Base-by-base conservation (phyloP, 2,797 vertebrate genomes). In the Onychomys leucogaster region DNA sequence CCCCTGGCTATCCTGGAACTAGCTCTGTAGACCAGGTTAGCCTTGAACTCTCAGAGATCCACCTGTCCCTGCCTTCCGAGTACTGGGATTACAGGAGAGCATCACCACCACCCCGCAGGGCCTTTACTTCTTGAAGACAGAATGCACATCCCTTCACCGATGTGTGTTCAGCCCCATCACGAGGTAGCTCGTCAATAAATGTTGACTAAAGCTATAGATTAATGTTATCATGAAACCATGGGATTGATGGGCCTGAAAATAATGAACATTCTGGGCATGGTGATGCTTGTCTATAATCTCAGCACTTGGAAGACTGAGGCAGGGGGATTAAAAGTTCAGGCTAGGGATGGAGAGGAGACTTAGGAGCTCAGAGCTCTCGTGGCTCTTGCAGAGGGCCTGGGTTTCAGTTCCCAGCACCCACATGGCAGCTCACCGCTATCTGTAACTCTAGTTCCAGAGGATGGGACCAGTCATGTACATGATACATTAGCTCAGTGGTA, bases 161-260 rank as follows among this genome's bases (percentile, higher is more conserved):
- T 34, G 57, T 61, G 63, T 57, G 27, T 76, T 90, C 59, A 52
- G 77, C 43, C 23, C 34, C 78, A 76, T 78, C 34, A 17, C 17
- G 16, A 2, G 55, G 78, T 43, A 93, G 32, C 23, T 89, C 46
- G 41, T 81, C 59, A 92, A 34, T 65, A 78, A 90, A 6, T 90
- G 46, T 75, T 92, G 61, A 87, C 76, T 29, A 27, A 95, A 96
- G 41, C 32, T 89, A 94, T 91, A 76, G 29, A 63, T 65, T 91
- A 94, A 73, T 52, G 52, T 84, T 89, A 78, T 7, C 17, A 21
- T 92, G 75, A 96, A 91, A 90, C 32, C 57, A 76, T 41, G 8
- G 61, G 52, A 90, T 88, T 27, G 69, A 29, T 52, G 52, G 65
- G 61, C 73, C 87, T 55, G 88, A 94, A 57, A 94, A 90, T 75